Base-by-base conservation (phyloP, 1,140 invertebrate genomes). In the Bombus ignitus region DNA sequence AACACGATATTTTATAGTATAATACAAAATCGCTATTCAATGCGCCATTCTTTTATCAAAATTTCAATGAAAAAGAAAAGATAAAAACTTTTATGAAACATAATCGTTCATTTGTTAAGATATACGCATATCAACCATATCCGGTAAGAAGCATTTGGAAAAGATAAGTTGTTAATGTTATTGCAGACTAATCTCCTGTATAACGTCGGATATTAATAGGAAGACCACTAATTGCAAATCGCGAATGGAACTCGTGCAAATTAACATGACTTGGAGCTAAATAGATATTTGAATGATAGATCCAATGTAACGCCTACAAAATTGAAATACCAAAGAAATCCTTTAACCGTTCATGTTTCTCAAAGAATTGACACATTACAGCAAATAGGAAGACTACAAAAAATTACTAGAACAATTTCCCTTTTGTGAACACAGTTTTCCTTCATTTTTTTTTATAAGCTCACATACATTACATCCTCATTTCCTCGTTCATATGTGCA, bases 321-420 rank as follows among this genome's bases (percentile, higher is more conserved):
- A 37, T 44, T 76, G 9, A 37, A 39, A 35, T 37, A 47, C 3
- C 35, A 53, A 53, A 71, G 28, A 32, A 71, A 72, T n/a, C 22
- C 44, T 25, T 57, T 28, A 37, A 12, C 4, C 4, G 5, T 10
- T 12, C 4, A n/a, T 32, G 18, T 0, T 25, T 22, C 22, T 84
- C 4, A 42, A 22, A 42, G n/a, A 79, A 74, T 76, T 68, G 57
- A 25, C 66, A 53, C 32, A 76, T n/a, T 80, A n/a, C 22, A 37
- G 32, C 66, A 62, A 75, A 53, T 12, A 18, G 66, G 77, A 89
- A 84, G 84, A 87, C 77, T 87, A 78, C 80, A 44, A 88, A 68
- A 57, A 85, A 81, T 37, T 59, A 86, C 77, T n/a, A 83, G 79
- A 86, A 89, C 75, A 79, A 76, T 79, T 86, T 81, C 47, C 35